Evolutionary conservation across 1,140 invertebrate genomes (phyloP).

Genomic region (Pogonus chalceus): DNA sequence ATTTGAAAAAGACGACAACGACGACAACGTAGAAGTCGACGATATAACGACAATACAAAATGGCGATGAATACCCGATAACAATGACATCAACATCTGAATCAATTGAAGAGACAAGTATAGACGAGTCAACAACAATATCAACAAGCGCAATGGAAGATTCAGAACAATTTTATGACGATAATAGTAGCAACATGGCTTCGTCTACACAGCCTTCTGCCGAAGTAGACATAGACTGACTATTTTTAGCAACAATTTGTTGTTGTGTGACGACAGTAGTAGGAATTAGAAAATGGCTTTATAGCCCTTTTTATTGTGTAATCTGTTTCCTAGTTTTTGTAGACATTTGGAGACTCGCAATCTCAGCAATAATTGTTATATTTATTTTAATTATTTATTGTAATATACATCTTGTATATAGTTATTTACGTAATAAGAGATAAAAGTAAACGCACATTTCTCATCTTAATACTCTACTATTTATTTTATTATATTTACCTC

Average conservation of each 20-base stretch:
- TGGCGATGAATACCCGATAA: background rate
- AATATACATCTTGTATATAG: slow-evolving; percentile 27
- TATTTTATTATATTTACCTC: too few relatives aligned
- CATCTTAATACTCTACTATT: too few relatives aligned
- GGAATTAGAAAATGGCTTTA: too few relatives aligned
- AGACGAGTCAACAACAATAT: background rate
- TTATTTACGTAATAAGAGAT: slow-evolving; percentile 19
- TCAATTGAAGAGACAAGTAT: background rate
- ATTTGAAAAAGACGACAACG: slow-evolving; percentile 13
- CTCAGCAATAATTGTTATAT: slow-evolving; percentile 20
- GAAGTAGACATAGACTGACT: background rate
- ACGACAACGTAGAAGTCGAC: background rate
- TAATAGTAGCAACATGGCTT: too few relatives aligned
- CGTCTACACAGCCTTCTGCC: background rate
- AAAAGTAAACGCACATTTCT: slow-evolving; percentile 8
- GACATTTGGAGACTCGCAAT: slow-evolving; percentile 6
- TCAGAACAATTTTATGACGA: background rate
- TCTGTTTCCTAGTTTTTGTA: slow-evolving; percentile 5
- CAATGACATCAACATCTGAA: background rate
- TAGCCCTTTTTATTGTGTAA: slow-evolving; percentile 24
- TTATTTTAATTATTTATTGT: slow-evolving; percentile 34
- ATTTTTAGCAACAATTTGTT: slow-evolving; percentile 7
- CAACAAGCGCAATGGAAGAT: background rate
- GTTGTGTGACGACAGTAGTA: background rate
- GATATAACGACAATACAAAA: background rate